A percentile compares a stretch with the other conserved stretches of the same genome.
phyloP scores from a whole-genome alignment of 2,797 vertebrate species.

The Microhierax caerulescens region DNA sequence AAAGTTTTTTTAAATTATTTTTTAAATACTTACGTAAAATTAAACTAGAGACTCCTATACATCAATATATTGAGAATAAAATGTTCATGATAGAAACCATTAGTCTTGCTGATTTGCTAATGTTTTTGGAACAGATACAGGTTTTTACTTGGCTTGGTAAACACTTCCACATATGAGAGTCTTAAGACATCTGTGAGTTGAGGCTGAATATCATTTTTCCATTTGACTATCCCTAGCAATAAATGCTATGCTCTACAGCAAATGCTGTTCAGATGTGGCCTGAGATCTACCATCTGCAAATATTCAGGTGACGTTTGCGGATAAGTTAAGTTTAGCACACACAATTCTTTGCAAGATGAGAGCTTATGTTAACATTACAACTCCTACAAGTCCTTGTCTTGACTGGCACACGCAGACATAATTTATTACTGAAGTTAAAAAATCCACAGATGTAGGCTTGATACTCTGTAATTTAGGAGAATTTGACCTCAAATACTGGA shows the following conservation, averaged over 20 bases:
- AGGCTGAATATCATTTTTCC: not conserved
- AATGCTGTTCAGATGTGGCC: not conserved
- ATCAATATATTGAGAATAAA: not conserved
- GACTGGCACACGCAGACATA: not conserved
- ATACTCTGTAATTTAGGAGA: not conserved
- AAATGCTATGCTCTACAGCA: not conserved
- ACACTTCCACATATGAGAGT: not conserved
- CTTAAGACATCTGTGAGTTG: not conserved
- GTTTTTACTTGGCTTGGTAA: not conserved
- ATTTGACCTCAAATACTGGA: not conserved
- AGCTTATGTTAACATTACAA: not conserved
- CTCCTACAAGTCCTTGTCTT: not conserved
- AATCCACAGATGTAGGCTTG: not conserved
- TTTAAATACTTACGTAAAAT: not conserved
- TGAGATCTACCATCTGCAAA: not conserved
- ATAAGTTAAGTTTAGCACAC: not conserved
- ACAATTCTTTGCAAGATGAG: not conserved
- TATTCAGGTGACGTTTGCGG: not conserved
- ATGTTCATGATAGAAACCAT: not conserved
- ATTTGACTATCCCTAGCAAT: not conserved
- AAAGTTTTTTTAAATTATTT: not conserved
- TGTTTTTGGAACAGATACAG: not conserved
- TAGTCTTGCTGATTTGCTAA: not conserved
- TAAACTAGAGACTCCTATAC: not conserved
- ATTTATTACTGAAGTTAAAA: not conserved